Evolutionary conservation across 2,113 vertebrate genomes (phyloP).

Genomic region (Marcusenius ussheri): DNA sequence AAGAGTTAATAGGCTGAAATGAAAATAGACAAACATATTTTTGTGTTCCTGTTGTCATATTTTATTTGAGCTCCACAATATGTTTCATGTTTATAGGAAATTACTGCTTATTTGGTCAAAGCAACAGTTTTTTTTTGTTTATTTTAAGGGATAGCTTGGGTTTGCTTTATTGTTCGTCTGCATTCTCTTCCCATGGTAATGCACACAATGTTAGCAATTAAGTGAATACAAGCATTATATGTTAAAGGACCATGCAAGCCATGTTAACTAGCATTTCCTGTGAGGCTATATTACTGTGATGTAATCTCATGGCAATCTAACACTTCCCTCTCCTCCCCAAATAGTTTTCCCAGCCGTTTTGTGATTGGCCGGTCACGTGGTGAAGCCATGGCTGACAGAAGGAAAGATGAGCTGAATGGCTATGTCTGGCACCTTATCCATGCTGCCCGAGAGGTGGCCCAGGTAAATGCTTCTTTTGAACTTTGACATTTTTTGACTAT

Average conservation of each 20-base stretch:
- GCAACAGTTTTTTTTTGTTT: not conserved
- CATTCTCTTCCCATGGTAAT: not conserved
- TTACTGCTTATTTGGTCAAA: not conserved
- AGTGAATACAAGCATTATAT: not conserved
- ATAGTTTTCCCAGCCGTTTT: conserved; percentile 89
- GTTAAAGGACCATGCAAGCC: not conserved
- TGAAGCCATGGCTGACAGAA: conserved; percentile 75
- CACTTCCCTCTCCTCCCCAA: not conserved
- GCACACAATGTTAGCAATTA: not conserved
- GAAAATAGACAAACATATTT: not conserved
- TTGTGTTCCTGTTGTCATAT: not conserved
- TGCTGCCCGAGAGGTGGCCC: conserved; percentile 69
- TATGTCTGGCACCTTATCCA: conserved; percentile 92
- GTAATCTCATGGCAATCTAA: not conserved
- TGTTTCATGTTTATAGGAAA: not conserved
- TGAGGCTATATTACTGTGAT: not conserved
- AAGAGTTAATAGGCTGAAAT: not conserved
- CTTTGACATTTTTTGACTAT: not conserved
- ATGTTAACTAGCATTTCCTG: not conserved
- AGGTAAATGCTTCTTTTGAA: conserved; percentile 59
- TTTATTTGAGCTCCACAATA: not conserved
- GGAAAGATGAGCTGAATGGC: conserved; percentile 83
- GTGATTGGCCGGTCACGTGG: conserved; percentile 83
- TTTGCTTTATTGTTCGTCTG: not conserved
- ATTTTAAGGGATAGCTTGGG: not conserved